Conservation (phyloP, 2,797 vertebrate genomes). For the Cuniculus paca region DNA sequence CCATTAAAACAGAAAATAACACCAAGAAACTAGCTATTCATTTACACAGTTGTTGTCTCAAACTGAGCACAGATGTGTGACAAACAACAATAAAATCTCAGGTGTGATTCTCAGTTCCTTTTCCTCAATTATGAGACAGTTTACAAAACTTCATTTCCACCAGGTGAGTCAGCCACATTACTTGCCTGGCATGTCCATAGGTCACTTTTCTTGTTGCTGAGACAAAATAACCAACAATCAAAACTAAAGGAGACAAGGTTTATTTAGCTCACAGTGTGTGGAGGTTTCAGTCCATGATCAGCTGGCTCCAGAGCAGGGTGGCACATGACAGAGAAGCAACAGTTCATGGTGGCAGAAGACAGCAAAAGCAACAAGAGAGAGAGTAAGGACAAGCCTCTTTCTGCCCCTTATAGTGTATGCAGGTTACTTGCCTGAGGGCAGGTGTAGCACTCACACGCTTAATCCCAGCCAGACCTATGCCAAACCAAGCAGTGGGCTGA, state of each 20-base stretch:
- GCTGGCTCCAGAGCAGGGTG: neutral
- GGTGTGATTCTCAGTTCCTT: conserved; percentile 18
- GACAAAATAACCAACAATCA: neutral
- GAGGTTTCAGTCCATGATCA: neutral
- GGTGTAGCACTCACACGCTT: neutral
- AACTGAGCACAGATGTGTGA: neutral
- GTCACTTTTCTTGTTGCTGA: neutral
- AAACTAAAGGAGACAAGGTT: neutral
- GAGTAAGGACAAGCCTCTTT: neutral
- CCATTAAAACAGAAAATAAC: neutral
- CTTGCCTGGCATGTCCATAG: neutral
- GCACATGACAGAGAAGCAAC: neutral
- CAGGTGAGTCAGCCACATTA: conserved; percentile 36
- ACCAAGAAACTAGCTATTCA: neutral
- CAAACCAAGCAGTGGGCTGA: neutral
- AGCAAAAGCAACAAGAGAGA: neutral
- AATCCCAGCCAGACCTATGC: neutral
- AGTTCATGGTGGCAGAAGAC: neutral
- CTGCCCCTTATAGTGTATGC: neutral
- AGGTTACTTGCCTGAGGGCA: neutral
- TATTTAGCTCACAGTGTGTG: neutral
- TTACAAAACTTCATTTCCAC: neutral
- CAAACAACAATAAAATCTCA: neutral
- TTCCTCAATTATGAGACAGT: conserved; percentile 67
- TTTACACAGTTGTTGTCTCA: neutral